Evolutionary conservation across 2,888 invertebrate species (phyloP).

Genomic region (Platynereis dumerilii): DNA sequence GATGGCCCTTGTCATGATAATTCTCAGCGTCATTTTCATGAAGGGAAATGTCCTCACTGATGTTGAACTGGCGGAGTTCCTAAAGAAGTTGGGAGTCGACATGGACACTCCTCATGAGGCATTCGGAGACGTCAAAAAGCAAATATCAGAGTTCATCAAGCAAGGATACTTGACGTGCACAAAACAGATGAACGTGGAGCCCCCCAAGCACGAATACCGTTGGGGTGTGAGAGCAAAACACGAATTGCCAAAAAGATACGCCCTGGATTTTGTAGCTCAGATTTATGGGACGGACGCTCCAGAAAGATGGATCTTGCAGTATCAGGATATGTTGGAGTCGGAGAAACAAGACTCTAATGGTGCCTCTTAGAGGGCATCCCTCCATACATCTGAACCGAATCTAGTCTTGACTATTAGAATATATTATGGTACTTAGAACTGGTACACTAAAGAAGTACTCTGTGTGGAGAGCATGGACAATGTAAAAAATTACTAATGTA

Average conservation of each 20-base stretch:
- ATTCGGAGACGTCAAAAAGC: conserved; percentile 59
- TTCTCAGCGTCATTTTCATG: conserved; percentile 59
- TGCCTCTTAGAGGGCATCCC: no score
- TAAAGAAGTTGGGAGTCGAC: no score
- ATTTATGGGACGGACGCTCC: conserved; percentile 41
- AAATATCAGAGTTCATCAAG: conserved; percentile 58
- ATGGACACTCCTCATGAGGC: neutral
- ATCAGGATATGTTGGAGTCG: conserved; percentile 37
- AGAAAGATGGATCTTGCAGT: conserved; percentile 48
- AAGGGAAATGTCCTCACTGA: conserved; percentile 54
- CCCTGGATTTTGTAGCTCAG: conserved; percentile 57
- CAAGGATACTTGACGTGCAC: conserved; percentile 58
- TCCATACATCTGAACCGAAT: no score
- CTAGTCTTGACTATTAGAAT: no score
- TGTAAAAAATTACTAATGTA: no score
- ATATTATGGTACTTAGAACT: no score
- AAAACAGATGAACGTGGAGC: conserved; percentile 50
- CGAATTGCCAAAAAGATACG: conserved; percentile 56
- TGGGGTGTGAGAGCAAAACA: conserved; percentile 60
- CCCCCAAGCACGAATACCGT: conserved; percentile 50
- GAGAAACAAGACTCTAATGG: no score
- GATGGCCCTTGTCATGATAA: conserved; percentile 52
- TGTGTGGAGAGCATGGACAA: no score
- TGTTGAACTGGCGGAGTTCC: no score
- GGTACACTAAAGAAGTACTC: no score